Percentiles rank a stretch among this genome's conserved stretches.
Evolutionary conservation across 2,113 vertebrate species (phyloP).

Genomic region (Pituophis catenifer): DNA sequence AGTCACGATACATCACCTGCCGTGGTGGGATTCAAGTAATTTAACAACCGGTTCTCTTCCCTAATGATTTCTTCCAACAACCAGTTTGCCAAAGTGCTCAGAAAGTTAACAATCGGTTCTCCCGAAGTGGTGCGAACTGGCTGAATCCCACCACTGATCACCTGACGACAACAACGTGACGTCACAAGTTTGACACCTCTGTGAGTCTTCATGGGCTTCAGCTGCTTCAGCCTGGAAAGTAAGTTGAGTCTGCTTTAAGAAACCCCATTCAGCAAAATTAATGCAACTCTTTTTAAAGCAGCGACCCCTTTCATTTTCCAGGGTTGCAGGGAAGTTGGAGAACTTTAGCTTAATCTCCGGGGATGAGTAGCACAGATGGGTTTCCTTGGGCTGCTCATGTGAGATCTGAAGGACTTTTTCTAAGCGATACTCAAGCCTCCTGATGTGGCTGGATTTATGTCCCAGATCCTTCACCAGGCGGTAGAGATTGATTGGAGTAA

Average conservation of each 20-base stretch:
- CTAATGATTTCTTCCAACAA: too few species aligned
- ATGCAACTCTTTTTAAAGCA: background rate
- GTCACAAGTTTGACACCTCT: too few species aligned
- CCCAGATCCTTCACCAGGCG: background rate
- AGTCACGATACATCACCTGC: too few species aligned
- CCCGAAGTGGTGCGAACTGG: too few species aligned
- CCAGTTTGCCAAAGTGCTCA: too few species aligned
- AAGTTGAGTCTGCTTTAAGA: background rate
- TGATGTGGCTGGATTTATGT: background rate
- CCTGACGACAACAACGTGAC: too few species aligned
- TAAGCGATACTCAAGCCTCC: background rate
- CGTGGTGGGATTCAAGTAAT: too few species aligned
- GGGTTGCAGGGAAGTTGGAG: background rate
- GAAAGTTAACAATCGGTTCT: too few species aligned
- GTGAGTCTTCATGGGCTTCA: background rate
- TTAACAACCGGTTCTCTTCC: too few species aligned
- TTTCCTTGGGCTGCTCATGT: background rate
- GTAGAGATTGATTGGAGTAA: background rate
- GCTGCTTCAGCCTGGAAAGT: background rate
- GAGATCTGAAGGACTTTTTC: background rate
- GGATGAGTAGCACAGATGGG: background rate
- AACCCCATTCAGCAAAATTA: background rate
- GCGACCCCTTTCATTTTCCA: background rate
- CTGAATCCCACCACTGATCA: too few species aligned
- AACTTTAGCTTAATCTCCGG: background rate